Base-by-base conservation (phyloP, 2,113 vertebrate genomes). In the Perccottus glenii region DNA sequence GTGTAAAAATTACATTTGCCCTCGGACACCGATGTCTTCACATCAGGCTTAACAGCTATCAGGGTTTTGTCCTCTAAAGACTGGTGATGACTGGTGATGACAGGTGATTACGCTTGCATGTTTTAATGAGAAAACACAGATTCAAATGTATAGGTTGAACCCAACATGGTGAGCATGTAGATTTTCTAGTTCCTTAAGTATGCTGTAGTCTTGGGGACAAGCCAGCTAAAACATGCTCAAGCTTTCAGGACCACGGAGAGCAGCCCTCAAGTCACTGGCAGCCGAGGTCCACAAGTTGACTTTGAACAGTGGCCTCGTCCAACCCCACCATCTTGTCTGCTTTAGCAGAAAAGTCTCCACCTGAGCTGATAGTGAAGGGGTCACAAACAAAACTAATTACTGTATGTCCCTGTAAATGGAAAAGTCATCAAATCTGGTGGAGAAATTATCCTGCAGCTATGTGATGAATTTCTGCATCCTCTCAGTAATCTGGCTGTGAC, bases 191-290 rank as follows among this genome's bases (percentile, higher is more conserved):
- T 0, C 61, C 40, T 27, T 45, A 32, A 33, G 16, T 50, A 47
- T 64, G 14, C 16, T 47, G 47, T n/a, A 58, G 40, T 60, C 60
- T 33, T 69, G 11, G 59, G 45, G 55, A 63, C 27, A 67, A 44
- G 5, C 9, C 35, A 62, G n/a, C 15, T 38, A 62, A 63, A 46
- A 46, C 6, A 6, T 1, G 9, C 14, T 67, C 48, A 42, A 42
- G 16, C 49, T n/a, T 73, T 60, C 62, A 65, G 46, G 36, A n/a
- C 47, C 53, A 73, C 0, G n/a, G 52, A 57, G 40, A 70, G 60
- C 60, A 32, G 60, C 70, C 45, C 36, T 53, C 33, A 52, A 43
- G 10, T 46, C 44, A 11, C 12, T 14, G 4, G 44, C 44, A 11
- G 38, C 38, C 38, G 11, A 61, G 53, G 33, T 60, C 64, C 42